Base-by-base conservation (phyloP, 64 coral and sea anemone genomes). In the Dendrophyllia cribrosa region DNA sequence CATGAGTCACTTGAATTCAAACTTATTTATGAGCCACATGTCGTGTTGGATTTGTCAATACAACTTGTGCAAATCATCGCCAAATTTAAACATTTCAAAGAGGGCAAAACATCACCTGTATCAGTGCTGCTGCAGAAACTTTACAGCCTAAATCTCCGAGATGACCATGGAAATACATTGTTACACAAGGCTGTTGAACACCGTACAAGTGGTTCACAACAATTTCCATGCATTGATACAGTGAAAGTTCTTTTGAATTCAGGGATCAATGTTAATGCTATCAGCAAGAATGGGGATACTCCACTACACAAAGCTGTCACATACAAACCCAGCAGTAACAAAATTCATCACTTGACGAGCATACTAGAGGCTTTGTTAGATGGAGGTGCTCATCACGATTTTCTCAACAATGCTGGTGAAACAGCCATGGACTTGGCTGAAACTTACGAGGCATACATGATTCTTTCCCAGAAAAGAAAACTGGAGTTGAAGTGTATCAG, bases 161-260 rank as follows among this genome's bases (percentile, higher is more conserved):
- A 0, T 4, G 15, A 20, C 16, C 5, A 20, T n/a, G n/a, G 62
- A 65, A 65, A 65, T 19, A 65, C 62, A 17, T 20, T 65, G 16
- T 1, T 65, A 14, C 62, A 65, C 62, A 19, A 19, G 62, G 62
- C 62, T 20, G 16, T 20, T 17, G 34, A 34, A 34, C 82, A 48
- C 52, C 67, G 58, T 90, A 76, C 66, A 72, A n/a, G n/a, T n/a
- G n/a, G n/a, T n/a, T n/a, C n/a, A n/a, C n/a, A n/a, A n/a, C n/a
- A 90, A 20, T 13, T 85, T 60, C 58, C 72, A 15, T 72, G 89
- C 9, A 48, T 84, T 34, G 78, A 90, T 46, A 88, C 82, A 46
- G 53, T 95, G 3, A 95, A 90, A 19, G 58, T 95, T 85, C 64
- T 95, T 78, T 55, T 88, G 85, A 21, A 95, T 90, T 87, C 79